Evolutionary conservation across 2,888 invertebrate species (phyloP).

Genomic region (Ischnus inquisitorius): DNA sequence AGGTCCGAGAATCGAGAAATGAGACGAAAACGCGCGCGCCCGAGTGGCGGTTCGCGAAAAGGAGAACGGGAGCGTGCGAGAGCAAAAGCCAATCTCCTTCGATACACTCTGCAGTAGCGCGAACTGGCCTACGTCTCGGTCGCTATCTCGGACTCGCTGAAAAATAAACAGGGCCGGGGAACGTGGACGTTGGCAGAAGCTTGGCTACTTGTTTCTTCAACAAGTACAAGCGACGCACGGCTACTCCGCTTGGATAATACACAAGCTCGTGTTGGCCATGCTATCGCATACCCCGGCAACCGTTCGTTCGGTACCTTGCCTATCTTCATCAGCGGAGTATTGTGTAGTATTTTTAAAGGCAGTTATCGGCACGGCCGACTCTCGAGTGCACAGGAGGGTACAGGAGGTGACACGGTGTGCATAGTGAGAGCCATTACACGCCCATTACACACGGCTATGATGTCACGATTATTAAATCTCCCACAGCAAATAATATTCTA

Average conservation of each 20-base stretch:
- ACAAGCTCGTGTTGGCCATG: slow-evolving; percentile 4
- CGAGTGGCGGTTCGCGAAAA: slow-evolving; percentile 53
- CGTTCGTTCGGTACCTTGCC: background rate
- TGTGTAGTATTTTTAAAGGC: slow-evolving; percentile 7
- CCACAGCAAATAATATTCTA: background rate
- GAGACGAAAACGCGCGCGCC: slow-evolving; percentile 62
- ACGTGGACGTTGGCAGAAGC: background rate
- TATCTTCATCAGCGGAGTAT: background rate
- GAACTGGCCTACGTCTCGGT: slow-evolving; percentile 42
- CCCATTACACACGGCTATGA: background rate
- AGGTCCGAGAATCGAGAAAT: slow-evolving; percentile 63
- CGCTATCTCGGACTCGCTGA: slow-evolving; percentile 44
- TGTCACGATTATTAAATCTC: background rate
- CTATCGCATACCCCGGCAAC: background rate
- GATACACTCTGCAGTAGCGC: slow-evolving; percentile 49
- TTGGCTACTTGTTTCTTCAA: slow-evolving; percentile 50
- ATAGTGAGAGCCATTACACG: background rate
- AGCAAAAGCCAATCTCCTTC: slow-evolving; percentile 7
- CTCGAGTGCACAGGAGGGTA: background rate
- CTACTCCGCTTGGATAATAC: slow-evolving; percentile 14
- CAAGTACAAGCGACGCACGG: slow-evolving; percentile 14
- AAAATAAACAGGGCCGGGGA: slow-evolving; percentile 45
- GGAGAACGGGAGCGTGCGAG: slow-evolving; percentile 33
- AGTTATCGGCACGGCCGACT: background rate
- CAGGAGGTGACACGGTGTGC: background rate